Evolutionary conservation across 2,113 vertebrate species (phyloP).

Genomic region (Pomatorhinus ruficollis): DNA sequence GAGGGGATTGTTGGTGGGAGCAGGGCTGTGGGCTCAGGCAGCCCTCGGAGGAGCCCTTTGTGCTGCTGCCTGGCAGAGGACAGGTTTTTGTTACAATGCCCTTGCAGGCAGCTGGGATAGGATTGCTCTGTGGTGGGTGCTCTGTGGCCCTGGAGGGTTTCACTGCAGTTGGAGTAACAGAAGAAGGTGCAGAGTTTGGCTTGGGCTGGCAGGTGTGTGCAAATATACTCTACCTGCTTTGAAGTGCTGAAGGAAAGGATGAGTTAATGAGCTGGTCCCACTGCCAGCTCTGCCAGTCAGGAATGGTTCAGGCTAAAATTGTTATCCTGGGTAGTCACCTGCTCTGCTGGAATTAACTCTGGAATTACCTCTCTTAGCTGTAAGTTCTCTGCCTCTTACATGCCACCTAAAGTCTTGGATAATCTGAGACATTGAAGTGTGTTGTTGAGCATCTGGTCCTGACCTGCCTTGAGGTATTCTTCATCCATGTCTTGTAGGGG

Average conservation of each 20-base stretch:
- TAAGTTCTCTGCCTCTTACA: neutral
- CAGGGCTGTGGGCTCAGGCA: conserved; percentile 11
- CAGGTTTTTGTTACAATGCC: neutral
- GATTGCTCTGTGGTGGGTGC: neutral
- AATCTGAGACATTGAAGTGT: neutral
- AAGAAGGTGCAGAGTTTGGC: neutral
- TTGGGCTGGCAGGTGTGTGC: neutral
- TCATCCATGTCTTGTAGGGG: fast-evolving
- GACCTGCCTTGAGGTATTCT: neutral
- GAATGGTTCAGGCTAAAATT: neutral
- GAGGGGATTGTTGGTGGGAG: conserved; percentile 42
- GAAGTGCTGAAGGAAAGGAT: neutral
- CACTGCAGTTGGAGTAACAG: neutral
- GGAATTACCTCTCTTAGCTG: neutral
- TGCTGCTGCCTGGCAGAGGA: conserved; percentile 7
- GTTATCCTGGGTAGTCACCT: neutral
- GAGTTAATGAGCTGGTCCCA: neutral
- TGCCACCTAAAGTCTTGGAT: neutral
- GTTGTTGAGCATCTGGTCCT: neutral
- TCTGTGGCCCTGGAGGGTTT: neutral
- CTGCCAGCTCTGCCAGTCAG: neutral
- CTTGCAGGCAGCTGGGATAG: neutral
- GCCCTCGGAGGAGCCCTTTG: neutral
- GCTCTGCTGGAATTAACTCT: neutral
- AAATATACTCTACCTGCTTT: neutral